Base-by-base conservation (phyloP, 2,888 invertebrate species). In the Leptinotarsa rubiginosa region DNA sequence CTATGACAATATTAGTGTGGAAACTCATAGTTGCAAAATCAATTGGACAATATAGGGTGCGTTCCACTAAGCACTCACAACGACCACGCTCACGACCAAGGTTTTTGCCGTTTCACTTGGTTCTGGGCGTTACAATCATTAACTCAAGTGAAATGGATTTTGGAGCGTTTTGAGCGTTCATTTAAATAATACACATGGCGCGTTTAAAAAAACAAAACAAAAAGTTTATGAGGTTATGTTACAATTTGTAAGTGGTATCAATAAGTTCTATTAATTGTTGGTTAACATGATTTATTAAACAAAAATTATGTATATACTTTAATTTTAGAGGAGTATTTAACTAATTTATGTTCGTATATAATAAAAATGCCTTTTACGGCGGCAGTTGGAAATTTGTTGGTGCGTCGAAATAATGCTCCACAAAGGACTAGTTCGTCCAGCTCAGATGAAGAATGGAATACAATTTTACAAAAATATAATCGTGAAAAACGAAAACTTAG, bases 381-480 rank as follows among this genome's bases (percentile, higher is more conserved):
- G 52, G 25, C 50, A 72, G 72, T 67, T 67, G 68, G 59, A 72
- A 47, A 67, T 66, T 59, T 68, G 31, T 59, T 72, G 47, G 20
- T 72, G 72, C 68, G 59, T 72, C 68, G 72, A 20, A 72, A 67
- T 67, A 59, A 72, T 72, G 72, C 66, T 66, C 25, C 62, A 67
- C 25, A 72, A 49, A 67, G 62, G 49, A 59, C n/a, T 65, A 47
- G 62, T 67, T 72, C 72, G 25, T 72, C 67, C 50, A 72, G 67
- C 50, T 72, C 72, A 59, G 72, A 72, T 68, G 68, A 72, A 67
- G 72, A 72, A 62, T 72, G 72, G 68, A 68, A 72, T 59, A 62
- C 68, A 72, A 62, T 62, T 72, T 72, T 47, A 67, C 56, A 68
- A 67, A 62, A 67, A 49, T 70, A 54, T 68, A 54, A 68, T 68